Base-by-base conservation (phyloP, 2,888 invertebrate species). In the Orthosia cruda region DNA sequence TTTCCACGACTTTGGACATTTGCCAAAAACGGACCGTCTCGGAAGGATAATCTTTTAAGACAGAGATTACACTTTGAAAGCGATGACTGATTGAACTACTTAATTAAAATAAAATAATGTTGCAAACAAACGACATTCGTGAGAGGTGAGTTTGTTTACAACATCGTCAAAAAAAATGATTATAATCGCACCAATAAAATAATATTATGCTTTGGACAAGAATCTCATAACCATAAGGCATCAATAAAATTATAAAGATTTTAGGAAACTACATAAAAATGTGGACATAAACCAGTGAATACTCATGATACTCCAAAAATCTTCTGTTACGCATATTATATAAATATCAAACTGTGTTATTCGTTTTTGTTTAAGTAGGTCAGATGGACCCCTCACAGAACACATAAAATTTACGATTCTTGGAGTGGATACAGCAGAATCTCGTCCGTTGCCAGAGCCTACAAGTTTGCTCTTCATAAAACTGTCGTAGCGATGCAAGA, bases 361-460 rank as follows among this genome's bases (percentile, higher is more conserved):
- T 26, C 3, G 3, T 71, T 57, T 18, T 40, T 72, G 20, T 68
- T 65, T 80, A 78, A 73, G 47, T 71, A 50, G 72, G 67, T 83
- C 73, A 74, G 55, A 73, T 32, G 57, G 64, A 85, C 26, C 69
- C 74, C 67, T 73, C 69, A 70, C 75, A 61, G 80, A 81, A 82
- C 73, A 76, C 81, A 86, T 88, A 85, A 88, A 89, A 77, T 91
- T 91, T 91, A 91, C 83, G 88, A 87, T 70, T 75, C 64, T 91
- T 91, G 91, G 92, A 92, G 88, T 78, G 76, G 73, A 77, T 90
- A 91, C 91, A 91, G 87, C 75, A 76, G 61, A 59, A 23, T 59
- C 18, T 23, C 13, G 32, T 26, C 18, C 1, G 13, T 18, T 59
- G 77, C 63, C 71, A 63, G 58, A 77, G 12, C 47, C 40, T 58